Conservation (phyloP, 2,113 vertebrate genomes). For the Lophochroa leadbeateri region DNA sequence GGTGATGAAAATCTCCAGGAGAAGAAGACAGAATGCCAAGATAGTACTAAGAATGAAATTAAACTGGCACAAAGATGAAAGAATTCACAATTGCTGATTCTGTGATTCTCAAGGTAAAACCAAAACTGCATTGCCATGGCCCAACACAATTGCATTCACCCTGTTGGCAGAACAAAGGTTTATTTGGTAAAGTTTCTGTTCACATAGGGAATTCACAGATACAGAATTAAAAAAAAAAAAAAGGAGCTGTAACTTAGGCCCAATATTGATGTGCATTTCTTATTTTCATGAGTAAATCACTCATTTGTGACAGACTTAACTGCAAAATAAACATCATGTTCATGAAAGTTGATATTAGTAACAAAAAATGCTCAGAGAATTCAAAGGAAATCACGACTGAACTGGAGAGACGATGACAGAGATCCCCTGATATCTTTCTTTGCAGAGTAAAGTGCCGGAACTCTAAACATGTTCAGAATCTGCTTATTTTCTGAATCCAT, state of each 20-base stretch:
- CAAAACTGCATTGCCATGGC: not conserved
- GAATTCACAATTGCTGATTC: no score
- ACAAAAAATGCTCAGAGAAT: not conserved
- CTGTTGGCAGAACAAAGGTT: not conserved
- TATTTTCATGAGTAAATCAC: not conserved
- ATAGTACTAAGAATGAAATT: accelerated
- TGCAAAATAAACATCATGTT: not conserved
- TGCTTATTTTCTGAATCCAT: not conserved
- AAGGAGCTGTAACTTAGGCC: not conserved
- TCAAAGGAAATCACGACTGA: not conserved
- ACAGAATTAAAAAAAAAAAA: no score
- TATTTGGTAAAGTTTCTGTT: no score
- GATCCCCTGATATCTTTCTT: not conserved
- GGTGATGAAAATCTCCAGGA: no score
- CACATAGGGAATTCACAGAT: accelerated
- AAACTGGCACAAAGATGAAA: no score
- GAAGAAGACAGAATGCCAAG: not conserved
- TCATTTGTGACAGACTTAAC: not conserved
- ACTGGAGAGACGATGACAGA: not conserved
- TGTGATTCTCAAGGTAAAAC: not conserved
- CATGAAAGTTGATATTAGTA: not conserved
- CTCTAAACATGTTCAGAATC: not conserved
- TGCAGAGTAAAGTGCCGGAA: not conserved
- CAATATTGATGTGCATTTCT: no score
- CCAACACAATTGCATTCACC: accelerated